A percentile compares a stretch with the other conserved stretches of the same genome.
These are phyloP conservation scores for Dendrolimus pini DNA, from an alignment of 2,888 invertebrate genomes.

Conservation along the genomic window DNA sequence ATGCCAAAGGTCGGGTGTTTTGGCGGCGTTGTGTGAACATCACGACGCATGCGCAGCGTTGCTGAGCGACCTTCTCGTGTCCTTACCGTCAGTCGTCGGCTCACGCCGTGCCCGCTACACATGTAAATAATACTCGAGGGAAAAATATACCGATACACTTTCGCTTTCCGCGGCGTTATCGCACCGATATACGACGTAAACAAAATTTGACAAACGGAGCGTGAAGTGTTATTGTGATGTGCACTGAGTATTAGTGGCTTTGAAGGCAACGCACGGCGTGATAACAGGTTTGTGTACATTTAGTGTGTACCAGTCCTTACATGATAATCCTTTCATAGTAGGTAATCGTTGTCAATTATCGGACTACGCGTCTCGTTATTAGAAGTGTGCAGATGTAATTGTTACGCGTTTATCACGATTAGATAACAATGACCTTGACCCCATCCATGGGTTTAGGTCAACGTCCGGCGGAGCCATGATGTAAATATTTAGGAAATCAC, in stretches of 20 bases:
- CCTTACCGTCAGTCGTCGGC: conserved; percentile 58
- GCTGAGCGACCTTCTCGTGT: conserved; percentile 61
- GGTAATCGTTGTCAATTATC: no score
- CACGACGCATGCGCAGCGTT: conserved; percentile 58
- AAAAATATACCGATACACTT: conserved; percentile 35
- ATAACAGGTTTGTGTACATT: conserved; percentile 31
- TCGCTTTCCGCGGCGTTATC: conserved; percentile 37
- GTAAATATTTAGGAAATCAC: background rate
- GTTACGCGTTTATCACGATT: no score
- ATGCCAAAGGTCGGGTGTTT: conserved; percentile 11
- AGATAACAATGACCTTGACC: conserved; percentile 27
- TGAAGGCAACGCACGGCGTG: conserved; percentile 15
- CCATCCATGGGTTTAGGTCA: conserved; percentile 16
- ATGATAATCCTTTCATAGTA: background rate
- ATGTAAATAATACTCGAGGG: conserved; percentile 39
- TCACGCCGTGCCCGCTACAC: conserved; percentile 57
- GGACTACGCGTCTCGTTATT: no score
- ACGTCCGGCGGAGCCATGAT: conserved; percentile 17
- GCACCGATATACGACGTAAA: conserved; percentile 14
- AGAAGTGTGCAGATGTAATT: no score
- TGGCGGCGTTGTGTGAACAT: conserved; percentile 26
- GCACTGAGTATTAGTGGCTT: conserved; percentile 23
- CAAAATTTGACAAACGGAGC: conserved; percentile 12
- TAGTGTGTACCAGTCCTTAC: background rate
- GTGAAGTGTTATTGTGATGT: conserved; percentile 43